These are phyloP conservation scores for Physella acuta DNA, from an alignment of 1,140 invertebrate species.

Conservation along the genomic window DNA sequence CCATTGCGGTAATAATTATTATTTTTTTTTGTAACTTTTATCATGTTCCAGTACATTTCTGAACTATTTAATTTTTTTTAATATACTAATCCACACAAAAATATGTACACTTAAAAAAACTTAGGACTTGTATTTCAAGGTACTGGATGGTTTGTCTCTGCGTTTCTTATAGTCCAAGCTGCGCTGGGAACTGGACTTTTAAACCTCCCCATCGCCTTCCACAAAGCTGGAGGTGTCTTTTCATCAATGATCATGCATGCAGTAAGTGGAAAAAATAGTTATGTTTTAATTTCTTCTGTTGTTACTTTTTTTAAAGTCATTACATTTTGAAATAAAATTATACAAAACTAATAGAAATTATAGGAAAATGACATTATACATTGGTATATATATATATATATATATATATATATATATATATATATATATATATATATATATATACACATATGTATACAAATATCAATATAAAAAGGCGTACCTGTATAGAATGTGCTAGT, in stretches of 20 bases:
- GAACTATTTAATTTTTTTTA: no score
- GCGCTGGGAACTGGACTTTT: conserved; percentile 72
- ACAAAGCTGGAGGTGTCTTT: conserved; percentile 69
- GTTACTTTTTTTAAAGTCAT: neutral
- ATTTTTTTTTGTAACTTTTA: no score
- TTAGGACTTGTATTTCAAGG: conserved; percentile 37
- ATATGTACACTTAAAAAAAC: no score
- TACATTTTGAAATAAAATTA: neutral
- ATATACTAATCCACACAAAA: no score
- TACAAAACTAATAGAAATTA: neutral
- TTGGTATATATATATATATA: no score
- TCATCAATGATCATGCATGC: conserved; percentile 66
- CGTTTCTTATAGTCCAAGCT: conserved; percentile 73
- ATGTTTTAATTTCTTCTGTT: neutral
- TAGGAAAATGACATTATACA: neutral
- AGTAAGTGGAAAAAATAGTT: conserved; percentile 51
- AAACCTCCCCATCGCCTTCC: conserved; percentile 73
- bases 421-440: no score
- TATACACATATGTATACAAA: no score
- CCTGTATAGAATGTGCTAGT: no score
- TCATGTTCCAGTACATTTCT: no score
- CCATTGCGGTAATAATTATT: no score
- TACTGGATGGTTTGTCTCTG: conserved; percentile 63
- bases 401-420: no score
- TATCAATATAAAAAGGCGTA: no score